phyloP scores from a whole-genome alignment of 2,113 vertebrate genomes.

The Catharus minimus region DNA sequence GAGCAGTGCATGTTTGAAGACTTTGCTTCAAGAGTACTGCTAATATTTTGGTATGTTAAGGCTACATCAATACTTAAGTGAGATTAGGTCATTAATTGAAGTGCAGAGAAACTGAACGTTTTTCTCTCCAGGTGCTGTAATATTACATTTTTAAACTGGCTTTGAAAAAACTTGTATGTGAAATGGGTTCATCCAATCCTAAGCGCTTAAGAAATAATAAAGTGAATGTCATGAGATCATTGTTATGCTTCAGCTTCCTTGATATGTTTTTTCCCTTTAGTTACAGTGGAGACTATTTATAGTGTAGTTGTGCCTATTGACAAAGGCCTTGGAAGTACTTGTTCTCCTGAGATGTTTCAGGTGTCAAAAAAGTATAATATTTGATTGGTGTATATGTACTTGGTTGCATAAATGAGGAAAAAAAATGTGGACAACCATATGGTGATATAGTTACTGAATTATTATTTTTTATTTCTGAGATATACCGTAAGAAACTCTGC shows the following conservation, averaged over 20 bases:
- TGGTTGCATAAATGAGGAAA: not conserved
- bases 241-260: not conserved
- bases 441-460: not conserved
- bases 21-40: not conserved
- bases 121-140: not conserved
- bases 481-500: not conserved
- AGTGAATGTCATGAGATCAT: not conserved
- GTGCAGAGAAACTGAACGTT: not conserved
- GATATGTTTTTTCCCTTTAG: not conserved
- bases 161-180: not conserved
- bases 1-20: not conserved
- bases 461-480: not conserved
- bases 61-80: not conserved
- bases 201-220: not conserved
- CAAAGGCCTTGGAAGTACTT: not conserved
- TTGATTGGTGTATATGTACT: not conserved
- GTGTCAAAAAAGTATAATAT: not conserved
- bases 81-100: not conserved
- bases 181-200: not conserved
- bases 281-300: not conserved
- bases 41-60: not conserved
- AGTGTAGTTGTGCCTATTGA: not conserved
- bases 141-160: not conserved
- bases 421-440: not conserved
- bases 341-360: not conserved